Percentiles rank a stretch among this genome's conserved stretches.
These are phyloP conservation scores for Macrotrachela quadricornifera DNA, from an alignment of 1,140 invertebrate species.

Conservation along the genomic window DNA sequence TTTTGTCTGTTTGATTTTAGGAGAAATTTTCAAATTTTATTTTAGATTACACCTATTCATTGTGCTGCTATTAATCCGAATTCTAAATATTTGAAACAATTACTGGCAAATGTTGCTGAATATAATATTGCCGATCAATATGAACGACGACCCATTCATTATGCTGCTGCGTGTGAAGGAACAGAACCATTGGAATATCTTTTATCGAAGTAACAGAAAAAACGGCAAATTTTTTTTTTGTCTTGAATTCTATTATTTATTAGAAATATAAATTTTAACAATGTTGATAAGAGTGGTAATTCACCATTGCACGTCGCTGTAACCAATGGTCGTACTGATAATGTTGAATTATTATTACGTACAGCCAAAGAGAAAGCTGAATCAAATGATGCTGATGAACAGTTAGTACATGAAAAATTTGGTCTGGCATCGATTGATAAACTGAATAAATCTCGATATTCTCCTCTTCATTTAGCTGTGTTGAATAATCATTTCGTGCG, in stretches of 20 bases:
- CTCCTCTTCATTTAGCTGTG: too few relatives aligned
- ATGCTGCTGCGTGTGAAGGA: conserved; percentile 33
- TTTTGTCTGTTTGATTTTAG: conserved; percentile 23
- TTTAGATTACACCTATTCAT: conserved; percentile 35
- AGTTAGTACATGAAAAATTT: too few relatives aligned
- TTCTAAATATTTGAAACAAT: conserved; percentile 25
- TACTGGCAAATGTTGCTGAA: conserved; percentile 29
- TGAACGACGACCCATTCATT: conserved; percentile 33
- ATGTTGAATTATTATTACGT: too few relatives aligned
- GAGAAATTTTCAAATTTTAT: conserved; percentile 16
- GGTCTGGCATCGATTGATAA: too few relatives aligned
- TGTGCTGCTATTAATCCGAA: conserved; percentile 38
- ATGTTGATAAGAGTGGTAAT: conserved; percentile 17
- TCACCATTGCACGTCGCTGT: conserved; percentile 32
- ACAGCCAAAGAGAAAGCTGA: too few relatives aligned
- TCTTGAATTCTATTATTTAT: too few relatives aligned
- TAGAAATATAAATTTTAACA: conserved; percentile 11
- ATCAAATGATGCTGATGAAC: too few relatives aligned
- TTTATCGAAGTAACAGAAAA: too few relatives aligned
- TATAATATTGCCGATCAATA: conserved; percentile 30
- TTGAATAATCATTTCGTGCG: too few relatives aligned
- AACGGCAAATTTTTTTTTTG: too few relatives aligned
- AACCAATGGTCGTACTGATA: too few relatives aligned
- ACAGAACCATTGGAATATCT: conserved; percentile 31
- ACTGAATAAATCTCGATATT: neutral